phyloP scores from a whole-genome alignment of 2,888 invertebrate species.

The Agonopterix arenella region DNA sequence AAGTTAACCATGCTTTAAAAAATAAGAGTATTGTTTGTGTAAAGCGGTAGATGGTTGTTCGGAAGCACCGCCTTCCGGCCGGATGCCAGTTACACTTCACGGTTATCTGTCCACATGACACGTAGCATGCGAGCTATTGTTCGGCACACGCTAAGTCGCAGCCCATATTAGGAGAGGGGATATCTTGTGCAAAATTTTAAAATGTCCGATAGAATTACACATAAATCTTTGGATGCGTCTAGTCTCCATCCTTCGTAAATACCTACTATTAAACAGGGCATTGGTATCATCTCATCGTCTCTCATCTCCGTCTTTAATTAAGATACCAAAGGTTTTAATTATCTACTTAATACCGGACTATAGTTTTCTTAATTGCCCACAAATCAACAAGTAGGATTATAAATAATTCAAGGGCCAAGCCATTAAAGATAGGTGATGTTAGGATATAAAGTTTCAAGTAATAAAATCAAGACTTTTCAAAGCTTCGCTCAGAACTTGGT shows the following conservation, averaged over 20 bases:
- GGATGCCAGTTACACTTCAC: conserved; percentile 23
- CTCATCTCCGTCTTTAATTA: too few relatives aligned
- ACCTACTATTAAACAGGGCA: too few relatives aligned
- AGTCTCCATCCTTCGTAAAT: too few relatives aligned
- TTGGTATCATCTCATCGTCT: too few relatives aligned
- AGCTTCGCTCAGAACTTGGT: background rate
- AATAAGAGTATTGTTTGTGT: background rate
- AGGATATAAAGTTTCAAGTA: conserved; percentile 6
- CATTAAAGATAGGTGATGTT: conserved; percentile 3
- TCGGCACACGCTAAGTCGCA: too few relatives aligned
- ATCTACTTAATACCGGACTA: background rate
- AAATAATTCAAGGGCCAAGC: conserved; percentile 4
- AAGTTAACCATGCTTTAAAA: too few relatives aligned
- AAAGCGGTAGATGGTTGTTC: background rate
- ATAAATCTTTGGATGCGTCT: too few relatives aligned
- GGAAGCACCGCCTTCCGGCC: conserved; percentile 22
- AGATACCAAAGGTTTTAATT: background rate
- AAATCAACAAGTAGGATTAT: conserved; percentile 8
- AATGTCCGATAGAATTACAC: too few relatives aligned
- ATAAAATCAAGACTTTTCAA: conserved; percentile 3
- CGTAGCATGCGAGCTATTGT: background rate
- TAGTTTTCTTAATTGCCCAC: conserved; percentile 5
- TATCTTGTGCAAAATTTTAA: too few relatives aligned
- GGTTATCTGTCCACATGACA: conserved; percentile 17
- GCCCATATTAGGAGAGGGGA: too few relatives aligned